Evolutionary conservation across 2,797 vertebrate species (phyloP).

Genomic region (Xyrichtys novacula): DNA sequence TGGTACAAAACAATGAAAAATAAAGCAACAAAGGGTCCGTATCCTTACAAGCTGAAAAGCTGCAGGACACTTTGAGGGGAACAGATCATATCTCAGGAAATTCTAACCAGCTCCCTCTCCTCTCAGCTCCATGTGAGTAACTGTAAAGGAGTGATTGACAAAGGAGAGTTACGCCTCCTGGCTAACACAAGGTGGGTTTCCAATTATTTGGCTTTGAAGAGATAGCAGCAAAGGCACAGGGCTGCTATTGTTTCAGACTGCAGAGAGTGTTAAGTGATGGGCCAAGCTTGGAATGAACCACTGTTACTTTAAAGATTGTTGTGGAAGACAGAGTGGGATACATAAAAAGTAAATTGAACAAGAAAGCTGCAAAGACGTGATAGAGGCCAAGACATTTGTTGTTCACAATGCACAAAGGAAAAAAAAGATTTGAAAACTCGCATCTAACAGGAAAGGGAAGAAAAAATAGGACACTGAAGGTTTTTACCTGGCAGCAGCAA

Average conservation of each 20-base stretch:
- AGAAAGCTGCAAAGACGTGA: no score
- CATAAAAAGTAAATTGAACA: neutral
- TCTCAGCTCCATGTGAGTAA: constrained; percentile 24
- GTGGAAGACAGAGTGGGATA: neutral
- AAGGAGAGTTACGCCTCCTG: constrained; percentile 24
- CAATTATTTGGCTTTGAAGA: constrained; percentile 39
- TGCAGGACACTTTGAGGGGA: constrained; percentile 4
- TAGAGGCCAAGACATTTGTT: no score
- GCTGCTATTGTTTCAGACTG: constrained; percentile 45
- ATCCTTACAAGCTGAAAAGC: neutral
- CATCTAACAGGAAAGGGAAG: no score
- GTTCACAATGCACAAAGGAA: no score
- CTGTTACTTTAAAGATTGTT: no score
- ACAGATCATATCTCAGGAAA: constrained; percentile 28
- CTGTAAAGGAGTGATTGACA: constrained; percentile 50
- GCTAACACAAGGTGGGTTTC: constrained; percentile 36
- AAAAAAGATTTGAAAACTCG: no score
- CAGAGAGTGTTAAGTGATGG: constrained; percentile 37
- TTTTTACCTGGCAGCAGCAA: neutral
- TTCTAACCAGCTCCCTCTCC: constrained; percentile 22
- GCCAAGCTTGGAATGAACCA: no score
- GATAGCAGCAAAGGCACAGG: constrained; percentile 40
- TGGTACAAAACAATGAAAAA: no score
- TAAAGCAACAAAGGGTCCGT: no score
- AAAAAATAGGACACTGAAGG: neutral